Base-by-base conservation (phyloP, 1,140 invertebrate genomes). In the Drosophila burlai region DNA sequence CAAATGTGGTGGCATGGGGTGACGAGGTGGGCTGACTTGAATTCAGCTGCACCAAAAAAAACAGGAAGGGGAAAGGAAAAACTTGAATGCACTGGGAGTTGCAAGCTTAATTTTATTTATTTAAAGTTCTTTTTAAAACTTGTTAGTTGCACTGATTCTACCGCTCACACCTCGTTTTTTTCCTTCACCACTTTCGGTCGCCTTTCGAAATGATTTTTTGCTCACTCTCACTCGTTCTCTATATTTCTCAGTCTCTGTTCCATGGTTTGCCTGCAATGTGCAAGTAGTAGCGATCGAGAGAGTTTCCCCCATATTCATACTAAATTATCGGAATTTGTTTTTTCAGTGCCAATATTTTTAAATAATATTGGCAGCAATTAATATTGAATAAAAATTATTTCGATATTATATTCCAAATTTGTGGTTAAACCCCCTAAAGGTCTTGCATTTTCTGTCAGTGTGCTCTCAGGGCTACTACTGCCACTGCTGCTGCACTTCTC, bases 401-500 rank as follows among this genome's bases (percentile, higher is more conserved):
- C 24, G 24, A 24, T 24, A 24, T 24, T 24, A 24, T 24, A 24
- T 24, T 24, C 24, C 24, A 24, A 24, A 24, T 24, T 24, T 24
- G 24, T 24, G 24, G 24, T 24, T 24, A 24, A 24, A 24, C 24
- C 1, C 2, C 24, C 24, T 2, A 29, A 29, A 29, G 1, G 29
- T 9, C 34, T 24, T 1, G 0, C 9, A 31, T 16, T 10, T 31
- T 29, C 16, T 43, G 16, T 13, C 5, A 43, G 36, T 55, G 26
- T 47, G n/a, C 4, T 36, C 24, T 13, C 52, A 65, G 16, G 38
- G 49, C 21, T n/a, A 40, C 16, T 72, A 40, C n/a, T 72, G 66
- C 40, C 40, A 43, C 59, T 63, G 68, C 59, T 63, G 68, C 59
- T 66, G 76, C 67, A 67, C 71, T 63, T 61, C 54, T 66, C 80